Conservation (phyloP, 1,140 invertebrate species). For the Conus ventricosus region DNA sequence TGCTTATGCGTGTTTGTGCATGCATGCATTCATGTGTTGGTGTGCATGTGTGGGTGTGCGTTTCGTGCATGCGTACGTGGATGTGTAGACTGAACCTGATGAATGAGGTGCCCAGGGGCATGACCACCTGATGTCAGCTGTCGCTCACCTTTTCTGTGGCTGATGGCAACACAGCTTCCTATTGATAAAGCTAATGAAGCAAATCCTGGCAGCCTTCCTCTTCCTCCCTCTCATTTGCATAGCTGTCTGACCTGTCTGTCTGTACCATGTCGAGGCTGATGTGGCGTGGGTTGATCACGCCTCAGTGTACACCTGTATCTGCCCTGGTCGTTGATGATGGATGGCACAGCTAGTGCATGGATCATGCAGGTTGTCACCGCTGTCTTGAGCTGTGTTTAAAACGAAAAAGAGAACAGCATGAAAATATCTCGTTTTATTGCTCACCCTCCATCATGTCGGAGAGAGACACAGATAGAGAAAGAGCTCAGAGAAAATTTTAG, state of each 20-base stretch:
- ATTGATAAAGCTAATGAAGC: constrained; percentile 6
- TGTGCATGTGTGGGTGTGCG: no score
- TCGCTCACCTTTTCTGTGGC: no score
- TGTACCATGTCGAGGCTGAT: background rate
- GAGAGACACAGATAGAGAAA: no score
- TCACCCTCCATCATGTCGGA: no score
- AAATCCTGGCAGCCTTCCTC: background rate
- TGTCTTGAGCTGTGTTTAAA: no score
- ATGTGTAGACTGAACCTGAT: background rate
- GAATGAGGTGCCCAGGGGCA: background rate
- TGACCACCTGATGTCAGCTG: background rate
- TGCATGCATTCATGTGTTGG: background rate
- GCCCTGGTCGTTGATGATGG: background rate
- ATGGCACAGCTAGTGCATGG: background rate
- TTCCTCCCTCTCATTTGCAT: background rate
- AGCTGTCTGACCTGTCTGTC: background rate
- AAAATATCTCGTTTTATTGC: no score
- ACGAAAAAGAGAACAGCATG: no score
- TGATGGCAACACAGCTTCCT: background rate
- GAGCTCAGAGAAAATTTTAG: no score
- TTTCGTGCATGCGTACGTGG: no score
- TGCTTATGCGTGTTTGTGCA: background rate
- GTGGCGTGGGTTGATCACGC: background rate
- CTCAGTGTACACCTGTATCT: background rate
- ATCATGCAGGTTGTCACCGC: no score